Evolutionary conservation across 2,888 invertebrate genomes (phyloP).

Genomic region (Epiblema foenella): DNA sequence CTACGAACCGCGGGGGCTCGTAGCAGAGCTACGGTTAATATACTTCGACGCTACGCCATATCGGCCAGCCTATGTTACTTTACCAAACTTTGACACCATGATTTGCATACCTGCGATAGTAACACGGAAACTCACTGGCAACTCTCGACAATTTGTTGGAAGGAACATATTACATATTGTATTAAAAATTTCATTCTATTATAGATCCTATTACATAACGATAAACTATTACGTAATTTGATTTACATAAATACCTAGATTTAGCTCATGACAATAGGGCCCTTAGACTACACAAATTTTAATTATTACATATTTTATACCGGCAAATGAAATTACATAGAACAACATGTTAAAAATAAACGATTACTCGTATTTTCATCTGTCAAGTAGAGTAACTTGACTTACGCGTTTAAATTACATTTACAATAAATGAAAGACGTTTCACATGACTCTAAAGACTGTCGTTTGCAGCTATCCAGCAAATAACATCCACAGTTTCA

Average conservation of each 20-base stretch:
- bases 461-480: conserved; percentile 34
- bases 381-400: conserved; percentile 3
- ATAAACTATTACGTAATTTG: no score
- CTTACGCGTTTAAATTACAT: conserved; percentile 11
- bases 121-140: conserved; percentile 21
- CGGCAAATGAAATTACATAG: no score
- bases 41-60: conserved; percentile 19
- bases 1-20: conserved; percentile 20
- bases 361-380: neutral
- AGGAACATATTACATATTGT: neutral
- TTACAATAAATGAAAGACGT: conserved; percentile 18
- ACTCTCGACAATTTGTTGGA: neutral
- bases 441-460: conserved; percentile 16
- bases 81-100: conserved; percentile 45
- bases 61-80: conserved; percentile 40
- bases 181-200: neutral
- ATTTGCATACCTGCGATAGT: conserved; percentile 41
- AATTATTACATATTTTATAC: no score
- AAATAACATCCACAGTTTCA: neutral
- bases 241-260: no score
- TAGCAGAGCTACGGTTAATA: conserved; percentile 28
- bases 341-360: neutral
- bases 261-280: no score
- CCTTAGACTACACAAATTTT: no score
- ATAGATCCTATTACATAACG: no score